These are phyloP conservation scores for Agrypnus murinus DNA, from an alignment of 2,888 invertebrate species.

Conservation along the genomic window DNA sequence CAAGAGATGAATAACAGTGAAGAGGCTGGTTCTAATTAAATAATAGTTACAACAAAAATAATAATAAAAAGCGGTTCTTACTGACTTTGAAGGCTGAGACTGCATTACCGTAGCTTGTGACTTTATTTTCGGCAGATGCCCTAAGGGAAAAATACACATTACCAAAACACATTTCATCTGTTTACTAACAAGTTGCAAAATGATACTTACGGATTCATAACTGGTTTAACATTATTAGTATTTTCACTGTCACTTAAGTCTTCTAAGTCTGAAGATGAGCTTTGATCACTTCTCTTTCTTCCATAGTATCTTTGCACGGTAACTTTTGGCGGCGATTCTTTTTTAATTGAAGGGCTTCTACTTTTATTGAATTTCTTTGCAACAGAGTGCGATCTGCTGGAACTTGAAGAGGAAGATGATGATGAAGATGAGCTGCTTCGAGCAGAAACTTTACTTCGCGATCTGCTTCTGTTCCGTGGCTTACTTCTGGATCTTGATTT, in stretches of 20 bases:
- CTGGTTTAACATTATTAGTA: constrained; percentile 56
- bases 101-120: constrained; percentile 78
- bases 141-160: constrained; percentile 73
- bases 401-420: constrained; percentile 60
- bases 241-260: constrained; percentile 64
- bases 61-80: constrained; percentile 87
- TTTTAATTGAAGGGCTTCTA: constrained; percentile 57
- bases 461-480: constrained; percentile 39
- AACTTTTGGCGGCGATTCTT: constrained; percentile 64
- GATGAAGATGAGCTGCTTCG: constrained; percentile 58
- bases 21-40: constrained; percentile 25
- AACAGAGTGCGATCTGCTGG: constrained; percentile 58
- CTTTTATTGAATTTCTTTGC: constrained; percentile 53
- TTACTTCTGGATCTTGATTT: constrained; percentile 40
- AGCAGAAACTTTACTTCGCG: constrained; percentile 36
- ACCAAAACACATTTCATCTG: background rate
- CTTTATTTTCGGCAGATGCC: constrained; percentile 63
- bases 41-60: constrained; percentile 51
- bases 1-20: constrained; percentile 6
- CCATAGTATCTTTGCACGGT: constrained; percentile 76
- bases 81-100: constrained; percentile 96
- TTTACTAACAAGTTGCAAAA: too few species aligned
- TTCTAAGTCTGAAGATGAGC: constrained; percentile 72
- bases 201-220: constrained; percentile 53
- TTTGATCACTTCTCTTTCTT: constrained; percentile 73